A percentile compares a stretch with the other conserved stretches of the same genome.
Conservation (phyloP, 1,140 invertebrate species). For the Hypsibius dujardini region DNA sequence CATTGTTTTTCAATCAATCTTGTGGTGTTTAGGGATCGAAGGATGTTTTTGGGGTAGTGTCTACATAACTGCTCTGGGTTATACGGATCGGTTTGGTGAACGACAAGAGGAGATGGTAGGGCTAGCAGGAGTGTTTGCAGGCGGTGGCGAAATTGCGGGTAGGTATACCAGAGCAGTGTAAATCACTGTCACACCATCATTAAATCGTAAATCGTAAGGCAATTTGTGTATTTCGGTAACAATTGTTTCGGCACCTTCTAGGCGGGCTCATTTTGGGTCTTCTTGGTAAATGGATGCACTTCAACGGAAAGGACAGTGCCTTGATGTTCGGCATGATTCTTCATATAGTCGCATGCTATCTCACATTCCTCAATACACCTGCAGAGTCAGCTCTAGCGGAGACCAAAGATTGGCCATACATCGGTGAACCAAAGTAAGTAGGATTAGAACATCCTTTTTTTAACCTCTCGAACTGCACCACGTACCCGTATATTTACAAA, state of each 20-base stretch:
- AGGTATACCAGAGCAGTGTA: too few relatives aligned
- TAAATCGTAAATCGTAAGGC: not conserved
- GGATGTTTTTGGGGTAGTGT: not conserved
- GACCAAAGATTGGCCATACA: not conserved
- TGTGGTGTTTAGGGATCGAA: not conserved
- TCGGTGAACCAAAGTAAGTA: not conserved
- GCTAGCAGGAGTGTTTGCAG: not conserved
- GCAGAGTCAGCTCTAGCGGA: not conserved
- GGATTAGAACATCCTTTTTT: too few relatives aligned
- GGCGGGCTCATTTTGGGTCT: not conserved
- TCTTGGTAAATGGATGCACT: slow-evolving; percentile 15
- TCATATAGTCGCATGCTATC: not conserved
- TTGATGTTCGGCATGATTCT: not conserved
- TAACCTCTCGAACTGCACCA: not conserved
- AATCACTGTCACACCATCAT: too few relatives aligned
- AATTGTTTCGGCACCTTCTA: not conserved
- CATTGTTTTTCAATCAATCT: not conserved
- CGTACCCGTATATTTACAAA: not conserved
- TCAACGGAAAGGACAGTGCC: not conserved
- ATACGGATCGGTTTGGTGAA: not conserved
- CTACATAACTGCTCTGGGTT: not conserved
- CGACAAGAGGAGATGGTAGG: not conserved
- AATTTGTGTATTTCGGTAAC: not conserved
- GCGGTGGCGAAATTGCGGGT: not conserved
- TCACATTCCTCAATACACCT: slow-evolving; percentile 7